Evolutionary conservation across 2,113 vertebrate genomes (phyloP), one percentile per base, ranked within the genome.

Genomic region (Epinephelus fuscoguttatus): DNA sequence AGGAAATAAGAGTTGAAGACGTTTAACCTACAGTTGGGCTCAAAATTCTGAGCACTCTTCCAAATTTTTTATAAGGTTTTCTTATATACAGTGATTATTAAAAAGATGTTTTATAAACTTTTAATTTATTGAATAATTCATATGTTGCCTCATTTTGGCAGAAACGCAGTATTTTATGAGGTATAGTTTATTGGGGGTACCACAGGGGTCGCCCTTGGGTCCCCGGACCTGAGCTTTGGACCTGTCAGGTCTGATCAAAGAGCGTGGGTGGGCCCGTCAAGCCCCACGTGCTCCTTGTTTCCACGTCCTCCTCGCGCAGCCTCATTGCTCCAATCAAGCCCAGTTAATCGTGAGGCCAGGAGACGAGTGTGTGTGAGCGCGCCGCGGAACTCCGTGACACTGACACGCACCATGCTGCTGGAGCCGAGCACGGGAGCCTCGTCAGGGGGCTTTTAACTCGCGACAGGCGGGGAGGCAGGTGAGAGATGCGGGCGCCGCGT

Each of bases 241-340:
- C 53, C 42, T 14, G 25, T 52, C 42, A 19, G 42, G 2, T 18
- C 14, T 71, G 21, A 37, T 85, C 47, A 52, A 4, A 47, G 61
- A 2, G 73, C 50, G 47, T 78, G 82, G 89, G 90, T 71, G 81
- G 84, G 68, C 19, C 37, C 8, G 40, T 66, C n/a, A 11, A 64
- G 23, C 52, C 91, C 85, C 92, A 94, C 90, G 90, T 93, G 92
- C 81, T 89, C 33, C 81, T 56, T 57, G 76, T 87, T 81, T 81
- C 70, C 73, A 57, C 73, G 12, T 50, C 42, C 69, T 75, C 81
- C 63, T 80, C 85, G 78, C 87, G 76, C 89, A 82, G 53, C 67
- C 82, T 90, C 86, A 53, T 8, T 56, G 73, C 69, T 42, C 52
- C 15, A 18, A 21, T 21, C 47, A 45, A 69, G 17, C 27, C 17